phyloP scores from a whole-genome alignment of 92 coral and sea anemone species.

The Bergia sp. region DNA sequence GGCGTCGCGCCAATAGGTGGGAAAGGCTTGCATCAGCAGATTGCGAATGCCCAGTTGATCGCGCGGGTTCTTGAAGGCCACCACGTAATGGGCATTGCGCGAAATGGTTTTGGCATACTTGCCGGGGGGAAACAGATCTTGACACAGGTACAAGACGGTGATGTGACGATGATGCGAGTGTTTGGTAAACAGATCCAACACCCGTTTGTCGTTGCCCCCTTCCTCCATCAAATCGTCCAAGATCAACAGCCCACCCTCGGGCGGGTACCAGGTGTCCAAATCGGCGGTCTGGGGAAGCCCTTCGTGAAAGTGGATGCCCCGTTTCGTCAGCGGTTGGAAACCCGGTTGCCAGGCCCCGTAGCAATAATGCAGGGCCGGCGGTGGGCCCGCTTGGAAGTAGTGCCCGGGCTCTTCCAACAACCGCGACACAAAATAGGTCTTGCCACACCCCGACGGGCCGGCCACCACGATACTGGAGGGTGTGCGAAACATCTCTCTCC shows the following conservation, averaged over 20 bases:
- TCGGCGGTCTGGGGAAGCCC: conserved; percentile 44
- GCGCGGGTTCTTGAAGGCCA: conserved; percentile 31
- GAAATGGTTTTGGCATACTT: too few relatives aligned
- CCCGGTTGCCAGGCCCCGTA: conserved; percentile 59
- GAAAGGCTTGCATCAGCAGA: conserved; percentile 48
- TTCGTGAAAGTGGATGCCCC: conserved; percentile 45
- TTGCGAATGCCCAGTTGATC: conserved; percentile 46
- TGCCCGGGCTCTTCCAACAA: neutral
- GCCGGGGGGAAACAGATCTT: too few relatives aligned
- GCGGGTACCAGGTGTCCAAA: conserved; percentile 14
- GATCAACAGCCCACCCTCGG: conserved; percentile 41
- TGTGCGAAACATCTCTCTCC: conserved; percentile 20
- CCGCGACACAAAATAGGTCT: conserved; percentile 27
- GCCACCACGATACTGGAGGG: conserved; percentile 43
- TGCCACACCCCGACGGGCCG: conserved; percentile 40
- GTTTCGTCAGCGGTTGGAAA: conserved; percentile 25
- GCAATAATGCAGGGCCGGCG: conserved; percentile 32
- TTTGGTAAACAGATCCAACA: conserved; percentile 59
- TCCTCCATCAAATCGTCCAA: conserved; percentile 54
- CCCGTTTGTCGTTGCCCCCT: conserved; percentile 47
- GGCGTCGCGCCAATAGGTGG: conserved; percentile 39
- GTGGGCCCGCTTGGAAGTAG: neutral
- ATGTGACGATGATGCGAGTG: conserved; percentile 52
- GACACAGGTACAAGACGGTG: neutral
- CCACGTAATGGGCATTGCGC: too few relatives aligned